Evolutionary conservation across 2,888 invertebrate species (phyloP).

Genomic region (Eupithecia abbreviata): DNA sequence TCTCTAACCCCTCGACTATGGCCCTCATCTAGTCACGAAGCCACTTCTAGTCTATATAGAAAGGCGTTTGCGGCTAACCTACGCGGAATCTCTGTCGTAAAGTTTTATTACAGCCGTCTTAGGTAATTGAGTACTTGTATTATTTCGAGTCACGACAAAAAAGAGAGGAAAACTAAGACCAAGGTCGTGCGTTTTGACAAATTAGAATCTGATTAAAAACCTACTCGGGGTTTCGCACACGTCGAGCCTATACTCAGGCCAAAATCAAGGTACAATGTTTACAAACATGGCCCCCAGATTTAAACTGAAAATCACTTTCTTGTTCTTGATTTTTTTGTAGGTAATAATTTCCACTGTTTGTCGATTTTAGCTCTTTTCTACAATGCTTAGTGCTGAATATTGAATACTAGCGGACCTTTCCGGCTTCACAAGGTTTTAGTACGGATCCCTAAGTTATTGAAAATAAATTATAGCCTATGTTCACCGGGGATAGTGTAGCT

Average conservation of each 20-base stretch:
- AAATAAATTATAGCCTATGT: too few species aligned
- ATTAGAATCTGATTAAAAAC: neutral
- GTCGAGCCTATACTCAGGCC: neutral
- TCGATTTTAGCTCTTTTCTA: neutral
- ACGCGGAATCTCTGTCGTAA: slow-evolving; percentile 22
- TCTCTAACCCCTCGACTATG: slow-evolving; percentile 33
- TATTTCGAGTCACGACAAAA: slow-evolving; percentile 7
- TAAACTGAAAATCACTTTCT: neutral
- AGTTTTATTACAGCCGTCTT: slow-evolving; percentile 29
- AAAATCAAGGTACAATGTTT: neutral
- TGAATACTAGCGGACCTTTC: too few species aligned
- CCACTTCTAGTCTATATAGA: slow-evolving; percentile 20
- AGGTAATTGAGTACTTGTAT: slow-evolving; percentile 9
- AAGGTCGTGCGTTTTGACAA: slow-evolving; percentile 10
- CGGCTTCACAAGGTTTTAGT: too few species aligned
- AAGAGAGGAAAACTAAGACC: neutral
- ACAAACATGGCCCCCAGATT: neutral
- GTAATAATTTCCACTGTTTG: neutral
- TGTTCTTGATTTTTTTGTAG: neutral
- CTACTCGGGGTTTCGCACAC: neutral
- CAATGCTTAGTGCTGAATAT: too few species aligned
- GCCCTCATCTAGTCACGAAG: slow-evolving; percentile 32
- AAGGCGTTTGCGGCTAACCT: slow-evolving; percentile 18
- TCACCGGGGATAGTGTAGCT: too few species aligned
- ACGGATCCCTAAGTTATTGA: too few species aligned